These are phyloP conservation scores for Tetrao urogallus DNA, from an alignment of 2,113 vertebrate species.

Conservation along the genomic window DNA sequence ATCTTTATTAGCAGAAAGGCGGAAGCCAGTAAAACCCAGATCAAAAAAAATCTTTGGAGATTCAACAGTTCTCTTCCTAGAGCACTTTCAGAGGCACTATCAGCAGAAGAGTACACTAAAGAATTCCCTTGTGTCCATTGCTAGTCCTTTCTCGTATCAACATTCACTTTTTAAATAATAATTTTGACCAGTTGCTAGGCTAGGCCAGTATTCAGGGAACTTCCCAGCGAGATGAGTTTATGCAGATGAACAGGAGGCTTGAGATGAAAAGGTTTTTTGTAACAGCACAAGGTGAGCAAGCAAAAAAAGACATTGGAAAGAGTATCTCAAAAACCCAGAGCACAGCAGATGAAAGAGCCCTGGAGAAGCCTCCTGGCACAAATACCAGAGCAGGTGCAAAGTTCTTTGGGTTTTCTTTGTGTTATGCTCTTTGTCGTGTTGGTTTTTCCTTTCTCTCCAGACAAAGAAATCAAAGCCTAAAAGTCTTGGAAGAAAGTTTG, in stretches of 20 bases:
- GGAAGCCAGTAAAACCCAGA: constrained; percentile 7
- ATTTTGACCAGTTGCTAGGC: not conserved
- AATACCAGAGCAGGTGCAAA: not conserved
- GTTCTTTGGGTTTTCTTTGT: not conserved
- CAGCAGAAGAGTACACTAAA: not conserved
- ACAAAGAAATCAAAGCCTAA: not conserved
- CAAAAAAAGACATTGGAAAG: not conserved
- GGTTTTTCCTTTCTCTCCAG: not conserved
- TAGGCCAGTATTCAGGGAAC: not conserved
- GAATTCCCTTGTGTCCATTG: not conserved
- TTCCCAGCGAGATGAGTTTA: not conserved
- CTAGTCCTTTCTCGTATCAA: not conserved
- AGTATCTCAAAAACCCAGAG: not conserved
- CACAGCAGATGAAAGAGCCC: not conserved
- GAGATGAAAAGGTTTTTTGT: not conserved
- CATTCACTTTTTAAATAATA: not conserved
- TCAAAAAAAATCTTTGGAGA: not conserved
- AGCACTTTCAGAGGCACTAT: not conserved
- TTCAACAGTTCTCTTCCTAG: not conserved
- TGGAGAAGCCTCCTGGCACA: not conserved
- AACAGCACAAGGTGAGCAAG: not conserved
- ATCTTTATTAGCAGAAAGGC: constrained; percentile 26
- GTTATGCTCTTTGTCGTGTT: not conserved
- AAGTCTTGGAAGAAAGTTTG: not conserved
- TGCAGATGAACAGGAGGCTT: not conserved